Percentiles rank a stretch among this genome's conserved stretches.
phyloP scores from a whole-genome alignment of 1,140 invertebrate genomes.

The Micrasema minimum region DNA sequence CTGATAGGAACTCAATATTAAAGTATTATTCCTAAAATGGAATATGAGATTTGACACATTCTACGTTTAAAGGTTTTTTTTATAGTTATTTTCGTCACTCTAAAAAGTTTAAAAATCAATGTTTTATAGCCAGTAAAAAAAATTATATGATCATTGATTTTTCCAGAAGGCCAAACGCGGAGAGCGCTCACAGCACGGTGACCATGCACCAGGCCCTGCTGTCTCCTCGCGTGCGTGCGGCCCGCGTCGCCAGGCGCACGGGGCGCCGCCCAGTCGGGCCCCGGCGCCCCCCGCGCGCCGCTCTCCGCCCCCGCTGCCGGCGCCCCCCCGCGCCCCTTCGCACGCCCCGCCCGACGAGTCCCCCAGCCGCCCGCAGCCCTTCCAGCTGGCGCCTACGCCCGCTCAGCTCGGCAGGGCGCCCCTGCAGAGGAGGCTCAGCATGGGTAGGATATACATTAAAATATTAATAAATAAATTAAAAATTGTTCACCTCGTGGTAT shows the following conservation, averaged over 20 bases:
- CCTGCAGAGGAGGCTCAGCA: slow-evolving; percentile 83
- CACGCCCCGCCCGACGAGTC: slow-evolving; percentile 54
- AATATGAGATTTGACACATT: no score
- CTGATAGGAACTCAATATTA: no score
- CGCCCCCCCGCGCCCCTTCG: slow-evolving; percentile 52
- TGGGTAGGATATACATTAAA: slow-evolving; percentile 71
- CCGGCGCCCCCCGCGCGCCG: slow-evolving; percentile 29
- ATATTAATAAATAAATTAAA: no score
- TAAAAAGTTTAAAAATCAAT: no score
- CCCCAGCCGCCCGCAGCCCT: slow-evolving; percentile 62
- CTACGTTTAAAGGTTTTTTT: no score
- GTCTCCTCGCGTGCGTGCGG: slow-evolving; percentile 17
- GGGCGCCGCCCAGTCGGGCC: slow-evolving; percentile 53
- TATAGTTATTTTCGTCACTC: no score
- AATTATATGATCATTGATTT: no score
- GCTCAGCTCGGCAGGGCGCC: slow-evolving; percentile 90
- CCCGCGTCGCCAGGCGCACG: slow-evolving; percentile 28
- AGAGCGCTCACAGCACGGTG: neutral
- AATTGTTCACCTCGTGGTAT: no score
- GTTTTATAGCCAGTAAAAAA: no score
- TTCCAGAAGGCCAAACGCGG: slow-evolving; percentile 7
- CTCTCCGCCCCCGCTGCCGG: slow-evolving; percentile 48
- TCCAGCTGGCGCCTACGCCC: slow-evolving; percentile 91
- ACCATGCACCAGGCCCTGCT: slow-evolving; percentile 35
- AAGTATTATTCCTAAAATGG: no score